phyloP scores from a whole-genome alignment of 2,797 vertebrate genomes.

The Falco concolor region DNA sequence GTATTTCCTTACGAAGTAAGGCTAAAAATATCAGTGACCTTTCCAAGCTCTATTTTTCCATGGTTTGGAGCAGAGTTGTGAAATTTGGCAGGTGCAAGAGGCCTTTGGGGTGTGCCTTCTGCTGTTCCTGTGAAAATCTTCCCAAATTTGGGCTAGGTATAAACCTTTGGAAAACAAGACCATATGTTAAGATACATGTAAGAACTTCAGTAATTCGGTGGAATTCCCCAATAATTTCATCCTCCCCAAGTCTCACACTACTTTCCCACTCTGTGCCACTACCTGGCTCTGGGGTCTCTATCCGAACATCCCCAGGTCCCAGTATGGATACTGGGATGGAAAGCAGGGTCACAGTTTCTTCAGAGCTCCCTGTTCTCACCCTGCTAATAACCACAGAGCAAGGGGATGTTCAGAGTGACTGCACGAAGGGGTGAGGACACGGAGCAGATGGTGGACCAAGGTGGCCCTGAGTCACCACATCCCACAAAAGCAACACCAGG shows the following conservation, averaged over 20 bases:
- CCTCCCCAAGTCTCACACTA: neutral
- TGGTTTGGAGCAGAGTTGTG: slow-evolving; percentile 54
- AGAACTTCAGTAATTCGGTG: neutral
- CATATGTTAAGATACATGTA: slow-evolving; percentile 15
- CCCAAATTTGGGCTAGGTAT: slow-evolving; percentile 51
- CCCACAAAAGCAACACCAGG: neutral
- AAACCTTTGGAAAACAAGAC: slow-evolving; percentile 29
- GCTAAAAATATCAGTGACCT: slow-evolving; percentile 63
- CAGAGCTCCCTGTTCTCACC: neutral
- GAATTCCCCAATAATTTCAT: neutral
- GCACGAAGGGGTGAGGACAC: fast-evolving
- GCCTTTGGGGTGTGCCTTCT: slow-evolving; percentile 59
- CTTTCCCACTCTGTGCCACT: neutral
- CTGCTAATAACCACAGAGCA: neutral
- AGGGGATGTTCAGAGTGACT: neutral
- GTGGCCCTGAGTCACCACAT: neutral
- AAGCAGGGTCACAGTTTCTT: neutral
- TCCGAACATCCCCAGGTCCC: neutral
- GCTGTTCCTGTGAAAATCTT: slow-evolving; percentile 61
- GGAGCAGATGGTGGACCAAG: neutral
- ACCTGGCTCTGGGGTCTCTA: neutral
- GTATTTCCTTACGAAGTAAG: slow-evolving; percentile 6
- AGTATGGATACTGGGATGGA: neutral
- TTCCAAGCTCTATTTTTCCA: slow-evolving; percentile 35
- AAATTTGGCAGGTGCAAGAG: slow-evolving; percentile 54